phyloP scores from a whole-genome alignment of 2,797 vertebrate genomes.

The Siniperca scherzeri region DNA sequence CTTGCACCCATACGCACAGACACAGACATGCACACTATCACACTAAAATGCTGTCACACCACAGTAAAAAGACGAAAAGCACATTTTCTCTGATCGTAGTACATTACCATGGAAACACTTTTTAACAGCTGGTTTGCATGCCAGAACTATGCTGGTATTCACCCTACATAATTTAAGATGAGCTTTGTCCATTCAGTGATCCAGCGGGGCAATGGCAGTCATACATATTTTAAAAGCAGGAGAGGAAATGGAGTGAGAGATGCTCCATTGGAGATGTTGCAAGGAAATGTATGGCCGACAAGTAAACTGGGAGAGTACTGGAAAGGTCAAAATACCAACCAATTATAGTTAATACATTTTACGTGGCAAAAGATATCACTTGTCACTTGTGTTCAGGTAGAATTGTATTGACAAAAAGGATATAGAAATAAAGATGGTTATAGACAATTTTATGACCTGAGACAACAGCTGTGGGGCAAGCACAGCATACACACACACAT shows the following conservation, averaged over 20 bases:
- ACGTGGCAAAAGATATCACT: conserved; percentile 47
- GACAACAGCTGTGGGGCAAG: conserved; percentile 36
- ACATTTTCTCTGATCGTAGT: conserved; percentile 48
- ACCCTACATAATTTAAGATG: conserved; percentile 77
- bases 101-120: conserved; percentile 81
- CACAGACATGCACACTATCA: conserved; percentile 26
- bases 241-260: conserved; percentile 25
- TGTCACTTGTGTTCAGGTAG: conserved; percentile 17
- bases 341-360: conserved; percentile 58
- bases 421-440: conserved; percentile 38
- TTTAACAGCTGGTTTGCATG: conserved; percentile 82
- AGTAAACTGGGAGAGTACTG: conserved; percentile 16
- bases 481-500: conserved; percentile 2
- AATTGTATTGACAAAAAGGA: conserved; percentile 28
- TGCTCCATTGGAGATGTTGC: neutral
- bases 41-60: conserved; percentile 55
- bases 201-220: conserved; percentile 63
- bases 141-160: conserved; percentile 56
- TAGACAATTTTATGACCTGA: conserved; percentile 21
- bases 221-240: conserved; percentile 73
- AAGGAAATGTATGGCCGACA: conserved; percentile 28
- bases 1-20: neutral
- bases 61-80: conserved; percentile 46
- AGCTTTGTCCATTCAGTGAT: conserved; percentile 76
- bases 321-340: conserved; percentile 45